Evolutionary conservation across 2,113 vertebrate genomes (phyloP).

Genomic region (Sylvia atricapilla): DNA sequence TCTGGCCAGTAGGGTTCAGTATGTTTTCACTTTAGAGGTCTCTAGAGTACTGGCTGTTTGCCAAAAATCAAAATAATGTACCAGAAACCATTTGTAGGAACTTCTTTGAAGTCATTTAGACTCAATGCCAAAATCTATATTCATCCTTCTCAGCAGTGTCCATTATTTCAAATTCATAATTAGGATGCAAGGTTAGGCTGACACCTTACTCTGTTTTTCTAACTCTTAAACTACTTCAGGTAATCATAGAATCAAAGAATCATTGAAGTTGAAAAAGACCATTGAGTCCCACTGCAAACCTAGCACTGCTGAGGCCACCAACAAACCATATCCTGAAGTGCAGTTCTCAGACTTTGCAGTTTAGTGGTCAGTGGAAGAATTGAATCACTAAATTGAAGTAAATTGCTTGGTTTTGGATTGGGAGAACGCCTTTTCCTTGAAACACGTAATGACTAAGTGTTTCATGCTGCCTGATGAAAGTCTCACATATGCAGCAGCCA

Average conservation of each 20-base stretch:
- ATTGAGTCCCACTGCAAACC: background rate
- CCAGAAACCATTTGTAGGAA: background rate
- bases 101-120: background rate
- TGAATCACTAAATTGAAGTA: background rate
- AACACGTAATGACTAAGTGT: background rate
- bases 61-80: background rate
- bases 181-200: background rate
- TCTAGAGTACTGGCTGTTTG: background rate
- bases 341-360: background rate
- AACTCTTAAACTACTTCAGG: background rate
- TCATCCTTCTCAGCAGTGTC: background rate
- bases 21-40: background rate
- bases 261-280: background rate
- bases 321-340: background rate
- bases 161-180: background rate
- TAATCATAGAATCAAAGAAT: background rate
- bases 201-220: background rate
- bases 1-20: conserved; percentile 17
- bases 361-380: background rate
- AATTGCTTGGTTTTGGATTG: background rate
- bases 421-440: background rate
- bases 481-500: background rate
- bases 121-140: background rate
- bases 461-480: background rate
- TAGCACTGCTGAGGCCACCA: background rate